Conservation (phyloP, 2,113 vertebrate genomes). For the Stegostoma tigrinum region DNA sequence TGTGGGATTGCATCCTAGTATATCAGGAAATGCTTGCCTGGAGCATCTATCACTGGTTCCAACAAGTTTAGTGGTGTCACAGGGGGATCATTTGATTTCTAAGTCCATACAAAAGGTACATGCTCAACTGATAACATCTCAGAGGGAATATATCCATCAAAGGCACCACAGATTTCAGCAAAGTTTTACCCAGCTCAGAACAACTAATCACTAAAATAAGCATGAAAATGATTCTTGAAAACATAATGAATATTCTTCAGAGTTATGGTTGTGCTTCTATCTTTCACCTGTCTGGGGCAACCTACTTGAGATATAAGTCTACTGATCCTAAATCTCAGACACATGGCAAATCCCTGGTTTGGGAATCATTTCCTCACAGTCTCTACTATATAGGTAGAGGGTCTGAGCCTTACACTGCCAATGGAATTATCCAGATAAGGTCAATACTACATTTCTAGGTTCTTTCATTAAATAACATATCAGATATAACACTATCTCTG, state of each 20-base stretch:
- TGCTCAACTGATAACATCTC: not conserved
- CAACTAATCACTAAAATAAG: not conserved
- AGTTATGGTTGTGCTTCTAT: not conserved
- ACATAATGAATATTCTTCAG: not conserved
- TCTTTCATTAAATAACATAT: not conserved
- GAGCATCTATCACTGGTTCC: not conserved
- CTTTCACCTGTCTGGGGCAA: not conserved
- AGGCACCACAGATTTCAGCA: not conserved
- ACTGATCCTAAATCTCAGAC: not conserved
- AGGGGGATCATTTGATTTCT: not conserved
- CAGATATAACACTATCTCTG: not conserved
- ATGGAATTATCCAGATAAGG: not conserved
- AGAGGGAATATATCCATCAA: not conserved
- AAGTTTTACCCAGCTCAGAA: not conserved
- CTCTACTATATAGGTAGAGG: not conserved
- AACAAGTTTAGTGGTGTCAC: not conserved
- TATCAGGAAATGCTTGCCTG: not conserved
- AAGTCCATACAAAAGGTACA: not conserved
- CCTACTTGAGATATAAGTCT: not conserved
- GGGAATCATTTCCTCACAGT: not conserved
- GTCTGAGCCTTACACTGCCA: not conserved
- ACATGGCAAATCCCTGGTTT: not conserved
- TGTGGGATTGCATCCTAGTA: not conserved
- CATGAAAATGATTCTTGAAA: not conserved
- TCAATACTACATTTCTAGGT: not conserved